phyloP scores from a whole-genome alignment of 2,888 invertebrate species.

The Mimas tiliae region DNA sequence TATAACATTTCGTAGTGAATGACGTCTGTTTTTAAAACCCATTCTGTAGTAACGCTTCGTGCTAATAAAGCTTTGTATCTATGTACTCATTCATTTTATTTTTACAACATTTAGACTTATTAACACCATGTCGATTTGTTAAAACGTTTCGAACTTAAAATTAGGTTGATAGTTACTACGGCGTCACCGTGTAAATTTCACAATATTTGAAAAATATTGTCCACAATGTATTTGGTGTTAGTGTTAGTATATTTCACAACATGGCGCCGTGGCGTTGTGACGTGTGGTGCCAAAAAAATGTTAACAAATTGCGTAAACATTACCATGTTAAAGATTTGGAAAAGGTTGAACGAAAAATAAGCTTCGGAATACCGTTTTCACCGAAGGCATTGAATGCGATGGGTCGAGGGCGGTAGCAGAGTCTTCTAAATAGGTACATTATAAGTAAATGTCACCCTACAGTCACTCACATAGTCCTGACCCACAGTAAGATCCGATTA shows the following conservation, averaged over 20 bases:
- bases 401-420: too few relatives aligned
- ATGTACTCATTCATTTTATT: conserved; percentile 31
- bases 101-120: conserved; percentile 36
- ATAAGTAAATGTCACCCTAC: too few relatives aligned
- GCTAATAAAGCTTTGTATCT: neutral
- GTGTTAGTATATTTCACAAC: conserved; percentile 41
- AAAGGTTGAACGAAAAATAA: neutral
- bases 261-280: conserved; percentile 39
- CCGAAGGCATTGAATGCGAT: neutral
- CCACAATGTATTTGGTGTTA: conserved; percentile 38
- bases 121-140: conserved; percentile 30
- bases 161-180: conserved; percentile 31
- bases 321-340: conserved; percentile 6
- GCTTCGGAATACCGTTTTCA: neutral
- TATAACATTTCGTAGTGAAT: neutral
- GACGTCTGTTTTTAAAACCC: neutral
- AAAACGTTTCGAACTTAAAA: conserved; percentile 34
- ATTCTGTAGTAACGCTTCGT: neutral
- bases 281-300: conserved; percentile 40
- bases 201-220: conserved; percentile 41
- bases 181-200: conserved; percentile 36
- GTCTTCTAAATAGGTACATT: too few relatives aligned
- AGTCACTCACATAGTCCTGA: too few relatives aligned
- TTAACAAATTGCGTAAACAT: conserved; percentile 25
- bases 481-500: too few relatives aligned